A percentile compares a stretch with the other conserved stretches of the same genome.
phyloP scores from a whole-genome alignment of 2,113 vertebrate genomes.

The Sapajus apella region DNA sequence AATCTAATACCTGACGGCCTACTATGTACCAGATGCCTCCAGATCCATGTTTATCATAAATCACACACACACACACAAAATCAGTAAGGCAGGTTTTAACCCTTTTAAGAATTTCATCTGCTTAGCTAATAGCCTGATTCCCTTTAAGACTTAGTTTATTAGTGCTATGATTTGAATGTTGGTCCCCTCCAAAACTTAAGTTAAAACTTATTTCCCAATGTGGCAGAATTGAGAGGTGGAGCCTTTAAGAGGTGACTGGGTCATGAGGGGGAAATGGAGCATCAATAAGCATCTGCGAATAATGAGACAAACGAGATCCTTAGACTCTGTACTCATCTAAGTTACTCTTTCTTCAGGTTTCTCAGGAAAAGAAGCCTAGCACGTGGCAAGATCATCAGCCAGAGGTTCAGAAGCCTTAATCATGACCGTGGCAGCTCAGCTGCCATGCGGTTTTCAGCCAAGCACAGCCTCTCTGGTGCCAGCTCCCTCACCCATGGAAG shows the following conservation, averaged over 20 bases:
- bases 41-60: slow-evolving; percentile 31
- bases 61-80: neutral
- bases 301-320: neutral
- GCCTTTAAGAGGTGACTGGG: neutral
- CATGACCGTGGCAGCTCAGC: neutral
- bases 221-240: neutral
- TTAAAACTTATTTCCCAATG: neutral
- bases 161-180: neutral
- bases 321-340: neutral
- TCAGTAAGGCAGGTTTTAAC: neutral
- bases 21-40: neutral
- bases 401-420: neutral
- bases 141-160: neutral
- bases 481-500: neutral
- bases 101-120: neutral
- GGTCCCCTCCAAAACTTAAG: neutral
- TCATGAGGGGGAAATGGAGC: neutral
- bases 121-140: neutral
- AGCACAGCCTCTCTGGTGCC: neutral
- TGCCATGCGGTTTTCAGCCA: neutral
- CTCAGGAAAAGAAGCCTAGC: neutral
- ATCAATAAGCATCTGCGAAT: neutral
- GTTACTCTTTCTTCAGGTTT: neutral
- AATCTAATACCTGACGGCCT: neutral
- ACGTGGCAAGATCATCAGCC: neutral